Base-by-base conservation (phyloP, 2,797 vertebrate genomes). In the Erethizon dorsatum region DNA sequence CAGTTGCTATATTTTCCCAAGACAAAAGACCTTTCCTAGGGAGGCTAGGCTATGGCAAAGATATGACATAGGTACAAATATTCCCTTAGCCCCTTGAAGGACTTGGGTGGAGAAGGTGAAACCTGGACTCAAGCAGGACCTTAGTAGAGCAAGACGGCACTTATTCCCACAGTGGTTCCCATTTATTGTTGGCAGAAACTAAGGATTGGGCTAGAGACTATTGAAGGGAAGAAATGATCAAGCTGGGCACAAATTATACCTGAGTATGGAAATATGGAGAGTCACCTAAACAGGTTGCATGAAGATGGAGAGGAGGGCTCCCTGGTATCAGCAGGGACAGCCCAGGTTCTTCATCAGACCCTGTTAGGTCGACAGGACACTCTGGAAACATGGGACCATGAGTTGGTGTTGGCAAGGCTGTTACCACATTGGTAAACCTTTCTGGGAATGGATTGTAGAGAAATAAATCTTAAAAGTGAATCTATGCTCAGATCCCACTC, bases 401-500 rank as follows among this genome's bases (percentile, higher is more conserved):
- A 86, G 45, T 65, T 33, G 65, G 47, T 80, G 12, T 67, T 61
- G 41, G 54, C 5, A 22, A 22, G 63, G 10, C 2, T 6, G 10
- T 24, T 61, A 69, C 61, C 57, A 56, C 2, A 50, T 9, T 50
- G n/a, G 54, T 14, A 63, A 79, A 9, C 18, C 63, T 77, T 95
- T 47, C 75, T 83, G 47, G 45, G 37, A 52, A n/a, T 47, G 45
- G 33, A 65, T 33, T 5, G 17, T n/a, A 33, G 50, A 65, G n/a
- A 82, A 87, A 47, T 57, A 88, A 71, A 54, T 89, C 67, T 95
- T 96, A 75, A 28, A 94, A 65, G n/a, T 57, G 57, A 26, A 31
- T 24, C n/a, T 78, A 11, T 54, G 12, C 15, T 31, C 90, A 61
- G 45, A 61, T 24, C 26, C 69, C 59, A 71, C 71, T 89, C 47